phyloP scores from a whole-genome alignment of 1,140 invertebrate genomes.

The Pseudomyrmex concolor region DNA sequence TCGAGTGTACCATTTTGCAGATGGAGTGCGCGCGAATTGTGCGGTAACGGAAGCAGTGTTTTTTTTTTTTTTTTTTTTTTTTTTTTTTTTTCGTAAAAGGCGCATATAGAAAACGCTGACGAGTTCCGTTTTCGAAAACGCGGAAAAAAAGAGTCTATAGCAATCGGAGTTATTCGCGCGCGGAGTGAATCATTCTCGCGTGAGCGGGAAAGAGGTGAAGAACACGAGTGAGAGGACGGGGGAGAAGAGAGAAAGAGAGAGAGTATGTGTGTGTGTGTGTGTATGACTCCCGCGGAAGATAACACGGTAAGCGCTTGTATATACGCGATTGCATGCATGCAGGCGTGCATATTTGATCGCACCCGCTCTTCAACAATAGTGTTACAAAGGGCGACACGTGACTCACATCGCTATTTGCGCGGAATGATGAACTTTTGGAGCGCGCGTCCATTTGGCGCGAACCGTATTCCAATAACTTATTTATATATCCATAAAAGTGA shows the following conservation, averaged over 20 bases:
- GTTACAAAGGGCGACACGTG: constrained; percentile 55
- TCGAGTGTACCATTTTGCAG: constrained; percentile 16
- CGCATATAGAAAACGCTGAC: constrained; percentile 35
- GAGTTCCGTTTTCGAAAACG: constrained; percentile 57
- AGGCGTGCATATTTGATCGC: constrained; percentile 63
- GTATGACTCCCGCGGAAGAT: constrained; percentile 45
- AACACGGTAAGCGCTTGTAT: constrained; percentile 47
- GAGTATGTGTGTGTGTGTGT: too few species aligned
- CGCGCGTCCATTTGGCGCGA: constrained; percentile 35
- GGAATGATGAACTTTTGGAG: constrained; percentile 18
- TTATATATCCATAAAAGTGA: neutral
- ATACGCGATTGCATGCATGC: constrained; percentile 59
- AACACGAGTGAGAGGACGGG: neutral
- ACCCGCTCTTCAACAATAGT: constrained; percentile 25
- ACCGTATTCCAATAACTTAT: constrained; percentile 28
- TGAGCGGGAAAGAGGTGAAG: neutral
- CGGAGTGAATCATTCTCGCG: constrained; percentile 39
- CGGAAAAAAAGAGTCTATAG: constrained; percentile 8
- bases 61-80: constrained; percentile 10
- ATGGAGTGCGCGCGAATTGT: neutral
- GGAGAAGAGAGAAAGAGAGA: neutral
- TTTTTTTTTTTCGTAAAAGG: constrained; percentile 27
- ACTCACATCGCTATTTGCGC: constrained; percentile 48
- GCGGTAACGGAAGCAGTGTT: constrained; percentile 1
- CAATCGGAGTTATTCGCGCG: constrained; percentile 56